Base-by-base conservation (phyloP, 2,888 invertebrate species). In the Drosophila rellima region DNA sequence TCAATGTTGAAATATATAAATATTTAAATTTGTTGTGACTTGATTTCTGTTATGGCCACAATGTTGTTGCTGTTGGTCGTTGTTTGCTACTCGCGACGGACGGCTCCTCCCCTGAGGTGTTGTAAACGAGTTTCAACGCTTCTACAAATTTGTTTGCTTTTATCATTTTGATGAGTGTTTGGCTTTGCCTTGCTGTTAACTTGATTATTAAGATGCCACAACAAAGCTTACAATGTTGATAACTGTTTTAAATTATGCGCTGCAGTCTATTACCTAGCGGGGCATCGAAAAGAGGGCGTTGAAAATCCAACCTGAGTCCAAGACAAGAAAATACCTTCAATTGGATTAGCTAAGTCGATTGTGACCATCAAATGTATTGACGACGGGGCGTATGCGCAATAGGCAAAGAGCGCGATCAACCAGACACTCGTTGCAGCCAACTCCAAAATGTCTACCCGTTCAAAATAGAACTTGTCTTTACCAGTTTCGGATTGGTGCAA, bases 91-190 rank as follows among this genome's bases (percentile, higher is more conserved):
- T 54, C 64, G 50, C 15, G 52, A 23, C 33, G 15, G 47, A 48
- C 57, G 72, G 70, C 85, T 85, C 88, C 88, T 78, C 85, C 90
- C 84, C 84, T 80, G 73, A 78, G 89, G 90, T 83, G 90, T 69
- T 75, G 60, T 26, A 85, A 89, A 89, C 86, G 55, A 75, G 88
- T 88, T 88, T 82, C 44, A 66, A 71, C 55, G 82, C 69, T 84
- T 70, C 66, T 61, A 72, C 64, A 81, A 78, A 77, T 73, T 66
- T 70, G 52, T 66, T 70, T 45, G 33, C 40, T 54, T 57, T 62
- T 61, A 65, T 52, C 62, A 44, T 68, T 64, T 57, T 51, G 61
- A 65, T 50, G 44, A 15, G 56, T 67, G 67, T 55, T 64, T 40
- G 48, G 10, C 13, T 42, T 54, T 54, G 42, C 15, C 51, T 51